Evolutionary conservation across 2,113 vertebrate species (phyloP).

Genomic region (Crocuta crocuta): DNA sequence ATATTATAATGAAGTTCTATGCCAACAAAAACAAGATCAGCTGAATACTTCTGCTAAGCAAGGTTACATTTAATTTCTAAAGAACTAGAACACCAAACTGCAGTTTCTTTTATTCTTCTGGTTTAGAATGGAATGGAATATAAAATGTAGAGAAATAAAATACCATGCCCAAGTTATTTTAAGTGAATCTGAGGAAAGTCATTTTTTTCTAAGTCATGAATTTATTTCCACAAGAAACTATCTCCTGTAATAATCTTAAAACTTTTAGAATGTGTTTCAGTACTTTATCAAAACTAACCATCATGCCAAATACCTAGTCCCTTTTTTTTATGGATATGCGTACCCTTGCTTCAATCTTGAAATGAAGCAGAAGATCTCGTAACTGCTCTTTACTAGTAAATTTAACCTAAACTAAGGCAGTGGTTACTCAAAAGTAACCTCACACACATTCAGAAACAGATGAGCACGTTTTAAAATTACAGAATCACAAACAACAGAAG

Average conservation of each 20-base stretch:
- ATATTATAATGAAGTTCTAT: background rate
- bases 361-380: background rate
- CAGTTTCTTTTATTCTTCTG: background rate
- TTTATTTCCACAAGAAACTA: conserved; percentile 12
- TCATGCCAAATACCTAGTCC: background rate
- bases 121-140: background rate
- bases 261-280: background rate
- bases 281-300: conserved; percentile 14
- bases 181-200: background rate
- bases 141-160: background rate
- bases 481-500: background rate
- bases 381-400: background rate
- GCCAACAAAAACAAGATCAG: background rate
- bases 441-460: conserved; percentile 8
- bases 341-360: background rate
- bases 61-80: background rate
- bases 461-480: background rate
- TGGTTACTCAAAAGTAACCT: background rate
- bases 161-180: background rate
- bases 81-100: background rate
- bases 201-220: background rate
- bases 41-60: background rate
- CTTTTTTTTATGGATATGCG: background rate
- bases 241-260: background rate
- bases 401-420: conserved; percentile 13